A percentile compares a stretch with the other conserved stretches of the same genome.
Evolutionary conservation across 2,888 invertebrate genomes (phyloP).

Genomic region (Pasiphila rectangulata): DNA sequence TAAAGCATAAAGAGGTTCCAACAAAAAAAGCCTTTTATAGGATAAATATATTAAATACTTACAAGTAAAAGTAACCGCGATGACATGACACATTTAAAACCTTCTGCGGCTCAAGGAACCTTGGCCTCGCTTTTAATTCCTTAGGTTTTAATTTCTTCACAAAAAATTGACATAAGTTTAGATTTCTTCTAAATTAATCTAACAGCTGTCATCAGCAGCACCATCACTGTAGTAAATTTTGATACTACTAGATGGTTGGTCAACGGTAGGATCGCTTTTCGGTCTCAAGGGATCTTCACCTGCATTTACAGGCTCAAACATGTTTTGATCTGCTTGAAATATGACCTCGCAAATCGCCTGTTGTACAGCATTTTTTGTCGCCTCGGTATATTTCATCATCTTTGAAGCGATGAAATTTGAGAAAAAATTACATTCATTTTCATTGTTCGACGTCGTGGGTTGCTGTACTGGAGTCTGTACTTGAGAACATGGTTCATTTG

Average conservation of each 20-base stretch:
- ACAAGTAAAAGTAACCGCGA: too few species aligned
- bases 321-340: slow-evolving; percentile 49
- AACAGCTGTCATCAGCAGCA: neutral
- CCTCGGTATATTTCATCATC: slow-evolving; percentile 49
- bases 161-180: too few species aligned
- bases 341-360: slow-evolving; percentile 52
- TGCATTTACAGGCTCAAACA: slow-evolving; percentile 29
- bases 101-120: slow-evolving; percentile 19
- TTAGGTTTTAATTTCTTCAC: too few species aligned
- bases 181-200: neutral
- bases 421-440: slow-evolving; percentile 49
- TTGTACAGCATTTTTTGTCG: slow-evolving; percentile 47
- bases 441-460: slow-evolving; percentile 12
- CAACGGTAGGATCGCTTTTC: neutral
- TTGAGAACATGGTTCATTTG: neutral
- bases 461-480: neutral
- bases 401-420: slow-evolving; percentile 47
- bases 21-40: too few species aligned
- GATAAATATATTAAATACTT: too few species aligned
- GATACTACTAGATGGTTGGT: slow-evolving; percentile 7
- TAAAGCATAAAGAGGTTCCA: too few species aligned
- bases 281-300: slow-evolving; percentile 15
- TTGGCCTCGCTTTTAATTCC: too few species aligned
- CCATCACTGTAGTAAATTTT: slow-evolving; percentile 9
- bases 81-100: slow-evolving; percentile 5